phyloP scores from a whole-genome alignment of 2,113 vertebrate species.

The Psittacus erithacus region DNA sequence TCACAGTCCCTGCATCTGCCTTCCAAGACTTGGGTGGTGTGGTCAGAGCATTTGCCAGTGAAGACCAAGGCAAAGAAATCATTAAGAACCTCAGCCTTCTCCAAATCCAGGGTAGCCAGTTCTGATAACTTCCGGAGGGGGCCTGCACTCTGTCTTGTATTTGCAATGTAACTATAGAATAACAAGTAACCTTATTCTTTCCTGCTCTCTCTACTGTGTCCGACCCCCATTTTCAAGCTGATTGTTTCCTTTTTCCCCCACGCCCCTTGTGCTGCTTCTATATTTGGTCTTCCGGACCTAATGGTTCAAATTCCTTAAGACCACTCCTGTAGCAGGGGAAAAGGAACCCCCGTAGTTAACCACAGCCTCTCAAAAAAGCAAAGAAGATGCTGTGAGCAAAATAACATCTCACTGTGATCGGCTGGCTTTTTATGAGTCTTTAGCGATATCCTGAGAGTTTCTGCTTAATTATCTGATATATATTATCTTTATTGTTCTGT shows the following conservation, averaged over 20 bases:
- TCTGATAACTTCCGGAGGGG: no score
- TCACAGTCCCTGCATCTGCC: no score
- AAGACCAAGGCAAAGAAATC: no score
- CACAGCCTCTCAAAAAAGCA: background rate
- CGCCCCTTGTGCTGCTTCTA: background rate
- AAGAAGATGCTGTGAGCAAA: background rate
- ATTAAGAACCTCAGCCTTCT: no score
- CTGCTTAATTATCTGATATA: conserved; percentile 7
- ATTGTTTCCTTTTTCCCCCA: background rate
- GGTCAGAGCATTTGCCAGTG: no score
- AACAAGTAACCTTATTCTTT: background rate
- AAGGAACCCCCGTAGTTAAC: background rate
- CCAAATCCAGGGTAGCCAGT: no score
- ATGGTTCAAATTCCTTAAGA: background rate
- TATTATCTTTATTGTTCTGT: background rate
- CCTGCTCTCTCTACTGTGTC: rapidly evolving
- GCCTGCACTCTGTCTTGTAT: no score
- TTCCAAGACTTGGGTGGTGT: no score
- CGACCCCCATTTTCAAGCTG: background rate
- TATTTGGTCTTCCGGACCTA: background rate
- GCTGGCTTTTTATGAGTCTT: background rate
- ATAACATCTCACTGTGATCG: background rate
- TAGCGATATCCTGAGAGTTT: background rate
- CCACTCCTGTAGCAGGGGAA: background rate
- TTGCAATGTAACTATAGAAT: background rate